phyloP scores from a whole-genome alignment of 2,113 vertebrate species.

The Cryptotis parvus region DNA sequence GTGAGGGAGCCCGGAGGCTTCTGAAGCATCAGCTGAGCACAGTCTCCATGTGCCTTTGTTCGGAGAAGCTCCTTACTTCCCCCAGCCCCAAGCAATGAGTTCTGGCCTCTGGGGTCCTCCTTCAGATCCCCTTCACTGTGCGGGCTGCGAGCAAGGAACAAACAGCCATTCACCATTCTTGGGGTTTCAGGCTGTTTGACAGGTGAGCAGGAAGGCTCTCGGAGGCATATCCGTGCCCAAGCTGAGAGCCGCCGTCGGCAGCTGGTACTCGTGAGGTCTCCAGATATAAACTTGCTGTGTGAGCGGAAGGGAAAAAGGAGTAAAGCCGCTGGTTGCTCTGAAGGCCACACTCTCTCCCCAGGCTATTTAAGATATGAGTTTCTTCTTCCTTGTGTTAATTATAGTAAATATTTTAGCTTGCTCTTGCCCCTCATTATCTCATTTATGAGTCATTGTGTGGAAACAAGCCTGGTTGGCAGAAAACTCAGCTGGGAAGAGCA shows the following conservation, averaged over 20 bases:
- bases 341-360: not conserved
- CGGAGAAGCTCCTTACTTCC: too few species aligned
- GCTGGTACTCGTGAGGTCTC: not conserved
- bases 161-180: too few species aligned
- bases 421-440: conserved; percentile 33
- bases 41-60: too few species aligned
- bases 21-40: not conserved
- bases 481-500: not conserved
- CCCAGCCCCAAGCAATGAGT: not conserved
- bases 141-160: not conserved
- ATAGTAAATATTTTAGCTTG: conserved; percentile 61
- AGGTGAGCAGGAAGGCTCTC: not conserved
- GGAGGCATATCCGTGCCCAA: not conserved
- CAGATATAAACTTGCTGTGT: not conserved
- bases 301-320: not conserved
- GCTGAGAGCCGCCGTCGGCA: not conserved
- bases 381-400: conserved; percentile 43
- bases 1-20: not conserved
- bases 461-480: conserved; percentile 38
- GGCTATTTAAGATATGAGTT: not conserved
- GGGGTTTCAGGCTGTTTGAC: too few species aligned
- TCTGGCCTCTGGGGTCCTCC: not conserved
- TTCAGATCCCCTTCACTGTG: too few species aligned
- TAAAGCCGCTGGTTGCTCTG: not conserved
- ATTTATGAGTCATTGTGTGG: conserved; percentile 44